These are phyloP conservation scores for Metallyticus violacea DNA, from an alignment of 2,888 invertebrate genomes.

Conservation along the genomic window DNA sequence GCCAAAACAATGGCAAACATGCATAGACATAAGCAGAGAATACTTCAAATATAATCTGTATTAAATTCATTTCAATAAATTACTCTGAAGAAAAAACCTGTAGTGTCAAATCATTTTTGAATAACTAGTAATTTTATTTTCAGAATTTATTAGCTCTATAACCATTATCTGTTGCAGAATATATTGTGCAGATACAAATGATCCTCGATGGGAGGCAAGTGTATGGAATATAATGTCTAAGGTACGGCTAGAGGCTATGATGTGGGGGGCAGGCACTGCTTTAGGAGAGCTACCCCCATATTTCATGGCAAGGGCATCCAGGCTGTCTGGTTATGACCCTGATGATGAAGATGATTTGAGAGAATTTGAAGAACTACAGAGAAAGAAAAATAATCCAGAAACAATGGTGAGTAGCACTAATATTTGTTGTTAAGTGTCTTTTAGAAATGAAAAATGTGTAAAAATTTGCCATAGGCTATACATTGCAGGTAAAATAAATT, in stretches of 20 bases:
- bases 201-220: constrained; percentile 64
- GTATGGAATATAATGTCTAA: constrained; percentile 94
- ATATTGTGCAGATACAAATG: constrained; percentile 77
- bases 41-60: no score
- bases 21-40: no score
- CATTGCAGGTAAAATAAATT: not conserved
- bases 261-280: constrained; percentile 98
- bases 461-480: no score
- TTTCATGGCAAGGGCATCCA: constrained; percentile 97
- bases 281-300: constrained; percentile 99
- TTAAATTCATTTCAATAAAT: no score
- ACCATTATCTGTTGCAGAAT: constrained; percentile 69
- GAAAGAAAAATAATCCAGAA: constrained; percentile 52
- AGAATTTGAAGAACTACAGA: constrained; percentile 69
- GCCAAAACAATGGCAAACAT: no score
- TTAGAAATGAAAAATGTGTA: not conserved
- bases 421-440: not conserved
- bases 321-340: constrained; percentile 60
- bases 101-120: no score
- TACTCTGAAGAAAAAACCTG: no score
- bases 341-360: constrained; percentile 68
- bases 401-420: constrained; percentile 34
- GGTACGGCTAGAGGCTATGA: constrained; percentile 86
- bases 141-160: no score
- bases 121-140: no score